Conservation (phyloP, 2,888 invertebrate species). For the Lymantria dispar region DNA sequence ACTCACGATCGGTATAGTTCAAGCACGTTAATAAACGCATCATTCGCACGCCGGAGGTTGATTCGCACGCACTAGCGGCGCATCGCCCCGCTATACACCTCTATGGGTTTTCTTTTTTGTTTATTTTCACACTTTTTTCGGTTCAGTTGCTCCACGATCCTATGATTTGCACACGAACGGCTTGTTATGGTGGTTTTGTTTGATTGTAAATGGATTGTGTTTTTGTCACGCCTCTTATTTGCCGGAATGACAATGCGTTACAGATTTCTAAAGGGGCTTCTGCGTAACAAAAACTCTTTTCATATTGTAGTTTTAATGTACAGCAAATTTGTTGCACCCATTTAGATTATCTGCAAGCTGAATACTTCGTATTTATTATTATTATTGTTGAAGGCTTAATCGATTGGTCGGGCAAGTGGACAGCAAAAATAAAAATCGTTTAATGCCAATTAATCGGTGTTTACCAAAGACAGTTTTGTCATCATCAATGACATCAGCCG, state of each 20-base stretch:
- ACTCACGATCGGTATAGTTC: slow-evolving; percentile 75
- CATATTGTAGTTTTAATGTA: slow-evolving; percentile 44
- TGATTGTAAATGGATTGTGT: slow-evolving; percentile 45
- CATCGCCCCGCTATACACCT: slow-evolving; percentile 23
- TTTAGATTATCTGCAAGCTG: slow-evolving; percentile 10
- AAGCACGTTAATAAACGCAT: slow-evolving; percentile 44
- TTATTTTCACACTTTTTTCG: slow-evolving; percentile 47
- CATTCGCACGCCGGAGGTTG: slow-evolving; percentile 46
- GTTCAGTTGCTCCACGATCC: slow-evolving; percentile 67
- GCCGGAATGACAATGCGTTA: slow-evolving; percentile 28
- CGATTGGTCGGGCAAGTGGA: background rate
- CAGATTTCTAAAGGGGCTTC: slow-evolving; percentile 29
- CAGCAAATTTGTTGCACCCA: slow-evolving; percentile 39
- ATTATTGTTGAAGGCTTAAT: slow-evolving; percentile 13
- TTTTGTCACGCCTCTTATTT: slow-evolving; percentile 50
- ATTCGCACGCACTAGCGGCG: slow-evolving; percentile 25
- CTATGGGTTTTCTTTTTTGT: slow-evolving; percentile 20
- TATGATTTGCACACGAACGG: slow-evolving; percentile 73
- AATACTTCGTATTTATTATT: slow-evolving; percentile 5
- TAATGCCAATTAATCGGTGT: slow-evolving; percentile 29
- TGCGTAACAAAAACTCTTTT: slow-evolving; percentile 54
- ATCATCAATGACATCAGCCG: slow-evolving; percentile 47
- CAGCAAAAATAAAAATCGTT: slow-evolving; percentile 6
- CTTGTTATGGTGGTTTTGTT: slow-evolving; percentile 63
- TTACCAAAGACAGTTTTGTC: slow-evolving; percentile 40